A percentile compares a stretch with the other conserved stretches of the same genome.
These are phyloP conservation scores for Oxyscelio sp. DNA, from an alignment of 2,888 invertebrate genomes.

Conservation along the genomic window DNA sequence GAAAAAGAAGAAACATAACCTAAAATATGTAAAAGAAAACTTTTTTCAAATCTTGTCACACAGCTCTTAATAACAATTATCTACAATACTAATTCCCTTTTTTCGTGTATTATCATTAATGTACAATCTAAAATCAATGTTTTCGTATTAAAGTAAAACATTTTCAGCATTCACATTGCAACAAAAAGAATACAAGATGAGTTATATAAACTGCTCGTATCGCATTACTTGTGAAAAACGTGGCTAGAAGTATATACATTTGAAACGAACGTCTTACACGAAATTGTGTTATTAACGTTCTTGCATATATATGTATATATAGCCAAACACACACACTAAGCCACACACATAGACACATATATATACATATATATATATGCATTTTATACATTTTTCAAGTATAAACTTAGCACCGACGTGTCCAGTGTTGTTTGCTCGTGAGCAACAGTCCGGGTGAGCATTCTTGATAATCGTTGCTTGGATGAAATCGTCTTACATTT, in stretches of 20 bases:
- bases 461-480: slow-evolving; percentile 65
- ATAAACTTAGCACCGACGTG: slow-evolving; percentile 56
- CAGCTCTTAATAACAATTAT: too few species aligned
- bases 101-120: too few species aligned
- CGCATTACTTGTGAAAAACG: slow-evolving; percentile 44
- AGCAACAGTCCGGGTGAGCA: slow-evolving; percentile 58
- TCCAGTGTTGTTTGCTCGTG: slow-evolving; percentile 66
- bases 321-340: too few species aligned
- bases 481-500: slow-evolving; percentile 52
- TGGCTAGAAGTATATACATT: slow-evolving; percentile 24
- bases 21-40: too few species aligned
- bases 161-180: slow-evolving; percentile 26
- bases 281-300: slow-evolving; percentile 65
- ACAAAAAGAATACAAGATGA: slow-evolving; percentile 47
- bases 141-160: slow-evolving; percentile 45
- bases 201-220: slow-evolving; percentile 30
- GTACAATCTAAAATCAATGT: slow-evolving; percentile 50
- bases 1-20: too few species aligned
- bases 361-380: too few species aligned
- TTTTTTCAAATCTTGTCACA: too few species aligned
- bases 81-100: too few species aligned
- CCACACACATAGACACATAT: too few species aligned
- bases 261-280: slow-evolving; percentile 49
- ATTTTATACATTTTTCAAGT: slow-evolving; percentile 69
- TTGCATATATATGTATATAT: slow-evolving; percentile 51